Base-by-base conservation (phyloP, 2,797 vertebrate genomes). In the Danio kyathit region DNA sequence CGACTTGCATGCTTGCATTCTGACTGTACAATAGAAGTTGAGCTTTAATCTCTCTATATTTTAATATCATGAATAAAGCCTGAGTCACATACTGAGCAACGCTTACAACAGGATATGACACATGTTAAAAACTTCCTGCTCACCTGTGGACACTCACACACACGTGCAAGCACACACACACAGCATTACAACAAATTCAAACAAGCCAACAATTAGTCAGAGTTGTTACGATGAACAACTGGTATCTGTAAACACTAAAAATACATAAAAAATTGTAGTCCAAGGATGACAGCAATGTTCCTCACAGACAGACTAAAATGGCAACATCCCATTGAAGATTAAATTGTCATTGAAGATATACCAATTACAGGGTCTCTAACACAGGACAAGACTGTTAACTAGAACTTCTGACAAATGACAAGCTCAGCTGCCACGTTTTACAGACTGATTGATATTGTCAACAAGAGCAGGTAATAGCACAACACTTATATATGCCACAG, bases 41-140 rank as follows among this genome's bases (percentile, higher is more conserved):
- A 29, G 29, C 29, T 29, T 29, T 29, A 29, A 29, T 29, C 29
- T 3, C 29, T 29, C 29, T 29, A 29, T 29, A 46, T 59, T 38
- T 60, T 46, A 60, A 7, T 11, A 21, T 40, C 11, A 63, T 4
- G 46, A 79, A 63, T n/a, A 71, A 72, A 63, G 9, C 70, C 48
- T 72, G 69, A 72, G 38, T 80, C 67, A 72, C 5, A 40, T 11
- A 61, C 4, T 63, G 46, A 71, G 29, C 12, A 14, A 21, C 52
- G 54, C 51, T 79, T 71, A 44, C 6, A 72, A 72, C 77, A 72
- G 77, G 67, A 79, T 71, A 38, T 79, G 67, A 79, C 67, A 71
- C 14, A 5, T 7, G 0, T 44, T 48, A 40, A 41, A 49, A 6
- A 44, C 38, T 71, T 79, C 77, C 77, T 17, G 67, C 29, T 72